Base-by-base conservation (phyloP, 1,140 invertebrate genomes). In the Rhopalosiphum maidis region DNA sequence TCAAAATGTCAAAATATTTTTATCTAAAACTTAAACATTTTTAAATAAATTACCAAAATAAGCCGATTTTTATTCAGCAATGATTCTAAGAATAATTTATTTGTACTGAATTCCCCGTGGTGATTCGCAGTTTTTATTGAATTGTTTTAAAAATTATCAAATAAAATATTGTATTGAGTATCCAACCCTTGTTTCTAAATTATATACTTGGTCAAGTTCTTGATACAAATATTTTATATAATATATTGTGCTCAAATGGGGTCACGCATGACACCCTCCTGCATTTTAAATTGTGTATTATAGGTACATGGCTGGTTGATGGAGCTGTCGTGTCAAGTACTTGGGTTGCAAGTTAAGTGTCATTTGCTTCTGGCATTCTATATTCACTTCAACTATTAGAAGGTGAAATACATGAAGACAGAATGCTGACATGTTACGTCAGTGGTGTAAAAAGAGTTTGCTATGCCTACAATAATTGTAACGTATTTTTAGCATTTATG, bases 341-440 rank as follows among this genome's bases (percentile, higher is more conserved):
- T 77, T n/a, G 60, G 30, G 18, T 68, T 77, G 60, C 30, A 77
- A 77, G 60, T 77, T 77, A 77, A 77, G 60, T 77, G 60, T 77
- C 60, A 77, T 77, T 77, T 77, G 30, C 60, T 77, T 77, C 60
- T n/a, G 60, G 60, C 30, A 18, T 77, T n/a, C 11, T n/a, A 77
- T 77, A 77, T 77, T 77, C 60, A n/a, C 60, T 68, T 68, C 60
- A 68, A 68, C 60, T n/a, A n/a, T 77, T 77, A 35, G 60, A 77
- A 77, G 30, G 30, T 77, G 60, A 35, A 77, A 77, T 77, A 77
- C 30, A 18, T 15, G 30, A 77, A 77, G 60, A 77, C 30, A 77
- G n/a, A 77, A n/a, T 77, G 60, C 5, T 77, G 60, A 77, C 60
- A 77, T 18, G 15, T n/a, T n/a, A 77, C 30, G 60, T n/a, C n/a